Base-by-base conservation (phyloP, 1,140 invertebrate species). In the Venturia canescens region DNA sequence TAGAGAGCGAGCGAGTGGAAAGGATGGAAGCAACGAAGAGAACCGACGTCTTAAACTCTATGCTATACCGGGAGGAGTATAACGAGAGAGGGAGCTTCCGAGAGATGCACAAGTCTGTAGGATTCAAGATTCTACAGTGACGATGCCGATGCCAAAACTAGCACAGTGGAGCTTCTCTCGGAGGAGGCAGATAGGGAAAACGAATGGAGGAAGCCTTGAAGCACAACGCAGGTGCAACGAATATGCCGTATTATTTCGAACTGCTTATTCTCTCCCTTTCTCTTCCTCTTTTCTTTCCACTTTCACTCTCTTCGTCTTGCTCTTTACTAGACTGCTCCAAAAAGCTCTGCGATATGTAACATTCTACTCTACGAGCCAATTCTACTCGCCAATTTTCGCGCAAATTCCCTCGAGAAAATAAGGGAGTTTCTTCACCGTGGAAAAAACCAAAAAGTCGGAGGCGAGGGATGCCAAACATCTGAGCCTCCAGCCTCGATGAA, bases 241-340 rank as follows among this genome's bases (percentile, higher is more conserved):
- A 53, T 74, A 74, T 74, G 21, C 44, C 71, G 31, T 74, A 74
- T 74, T 53, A 74, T 74, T 74, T 63, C 60, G 60, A 26, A 63
- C 60, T 1, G 23, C n/a, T n/a, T 18, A 23, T 26, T 63, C 60
- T 26, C 21, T 26, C 21, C 23, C 60, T 63, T 23, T 63, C 60
- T 63, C 60, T 63, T 3, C 23, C 53, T 13, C 13, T 21, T 23
- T 57, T 9, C 53, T n/a, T 6, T 57, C 53, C 9, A 7, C 7
- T 21, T n/a, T 57, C 21, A 0, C n/a, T 27, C 60, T 13, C 21
- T 66, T 13, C 27, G 26, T 66, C 23, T 66, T 27, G 16, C 21
- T 66, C 60, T 26, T 27, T 66, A 23, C 13, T 66, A 23, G 23
- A 15, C 23, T 27, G 13, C 13, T 31, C 29, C 13, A 13, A 63